A percentile compares a stretch with the other conserved stretches of the same genome.
These are phyloP conservation scores for Euzophera pinguis DNA, from an alignment of 2,888 invertebrate genomes.

Conservation along the genomic window DNA sequence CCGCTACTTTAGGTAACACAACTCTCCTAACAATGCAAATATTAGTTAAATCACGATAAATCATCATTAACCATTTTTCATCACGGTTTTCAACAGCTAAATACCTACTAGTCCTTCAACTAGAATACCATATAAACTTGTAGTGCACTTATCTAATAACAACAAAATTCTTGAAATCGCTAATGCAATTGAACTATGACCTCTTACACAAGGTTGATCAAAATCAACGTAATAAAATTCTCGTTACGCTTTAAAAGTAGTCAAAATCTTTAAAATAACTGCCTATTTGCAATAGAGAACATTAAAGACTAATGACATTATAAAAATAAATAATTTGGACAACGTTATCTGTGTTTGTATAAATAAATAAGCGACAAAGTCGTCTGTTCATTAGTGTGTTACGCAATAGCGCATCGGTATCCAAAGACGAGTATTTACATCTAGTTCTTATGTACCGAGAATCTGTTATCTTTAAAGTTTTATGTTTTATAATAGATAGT, in stretches of 20 bases:
- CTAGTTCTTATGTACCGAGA: background rate
- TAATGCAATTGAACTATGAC: background rate
- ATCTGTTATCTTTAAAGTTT: no score
- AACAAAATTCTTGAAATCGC: background rate
- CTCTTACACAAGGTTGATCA: slow-evolving; percentile 3
- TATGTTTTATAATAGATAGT: no score
- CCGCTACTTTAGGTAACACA: no score
- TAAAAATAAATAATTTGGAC: slow-evolving; percentile 17
- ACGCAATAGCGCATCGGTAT: background rate
- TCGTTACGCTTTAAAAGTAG: slow-evolving; percentile 5
- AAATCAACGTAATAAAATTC: slow-evolving; percentile 9
- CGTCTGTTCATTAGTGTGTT: background rate
- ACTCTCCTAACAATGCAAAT: no score
- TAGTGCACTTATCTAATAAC: background rate
- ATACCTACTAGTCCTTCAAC: background rate
- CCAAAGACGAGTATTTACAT: background rate
- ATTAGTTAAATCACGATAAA: background rate
- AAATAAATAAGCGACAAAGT: slow-evolving; percentile 11
- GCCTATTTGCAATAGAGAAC: slow-evolving; percentile 9
- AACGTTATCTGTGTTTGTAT: slow-evolving; percentile 5
- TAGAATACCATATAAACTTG: background rate
- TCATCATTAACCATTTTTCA: background rate
- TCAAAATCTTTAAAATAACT: slow-evolving; percentile 3
- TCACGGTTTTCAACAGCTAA: no score
- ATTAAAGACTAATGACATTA: slow-evolving; percentile 16